Evolutionary conservation across 2,888 invertebrate species (phyloP).

Genomic region (Drosophila affinis): DNA sequence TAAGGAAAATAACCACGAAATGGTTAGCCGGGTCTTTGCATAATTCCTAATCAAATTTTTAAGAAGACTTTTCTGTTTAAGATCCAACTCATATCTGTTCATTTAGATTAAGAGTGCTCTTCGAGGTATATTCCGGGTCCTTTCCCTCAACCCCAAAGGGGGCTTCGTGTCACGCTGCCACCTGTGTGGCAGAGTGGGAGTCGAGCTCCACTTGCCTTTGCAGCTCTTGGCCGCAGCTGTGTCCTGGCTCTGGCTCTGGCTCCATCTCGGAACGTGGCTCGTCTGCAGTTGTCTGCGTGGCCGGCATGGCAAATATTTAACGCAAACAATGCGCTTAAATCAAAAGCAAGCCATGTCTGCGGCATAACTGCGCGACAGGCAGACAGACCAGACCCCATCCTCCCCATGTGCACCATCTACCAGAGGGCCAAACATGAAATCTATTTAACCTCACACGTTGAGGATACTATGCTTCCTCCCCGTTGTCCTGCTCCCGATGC

Average conservation of each 20-base stretch:
- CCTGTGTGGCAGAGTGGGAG: constrained; percentile 13
- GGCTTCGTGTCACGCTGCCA: constrained; percentile 16
- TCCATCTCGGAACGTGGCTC: constrained; percentile 44
- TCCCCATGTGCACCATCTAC: not conserved
- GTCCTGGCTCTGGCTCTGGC: constrained; percentile 32
- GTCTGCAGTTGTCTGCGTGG: constrained; percentile 73
- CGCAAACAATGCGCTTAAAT: constrained; percentile 77
- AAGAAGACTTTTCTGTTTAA: not conserved
- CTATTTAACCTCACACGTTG: constrained; percentile 65
- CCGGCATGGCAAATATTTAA: constrained; percentile 78
- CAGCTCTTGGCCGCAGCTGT: constrained; percentile 67
- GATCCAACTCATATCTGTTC: not conserved
- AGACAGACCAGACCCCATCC: constrained; percentile 13
- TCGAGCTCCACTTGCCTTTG: constrained; percentile 8
- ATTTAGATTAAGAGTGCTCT: not conserved
- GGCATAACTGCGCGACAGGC: constrained; percentile 65
- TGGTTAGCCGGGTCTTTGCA: not conserved
- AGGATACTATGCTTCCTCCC: constrained; percentile 47
- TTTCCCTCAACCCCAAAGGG: not conserved
- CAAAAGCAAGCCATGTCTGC: constrained; percentile 74
- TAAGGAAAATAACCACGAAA: not conserved
- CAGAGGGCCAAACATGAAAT: constrained; percentile 41
- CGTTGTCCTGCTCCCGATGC: constrained; percentile 9
- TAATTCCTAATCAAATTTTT: not conserved
- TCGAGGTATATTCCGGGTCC: not conserved